Conservation (phyloP, 2,888 invertebrate genomes). For the Cataglyphis rosenhaueri region DNA sequence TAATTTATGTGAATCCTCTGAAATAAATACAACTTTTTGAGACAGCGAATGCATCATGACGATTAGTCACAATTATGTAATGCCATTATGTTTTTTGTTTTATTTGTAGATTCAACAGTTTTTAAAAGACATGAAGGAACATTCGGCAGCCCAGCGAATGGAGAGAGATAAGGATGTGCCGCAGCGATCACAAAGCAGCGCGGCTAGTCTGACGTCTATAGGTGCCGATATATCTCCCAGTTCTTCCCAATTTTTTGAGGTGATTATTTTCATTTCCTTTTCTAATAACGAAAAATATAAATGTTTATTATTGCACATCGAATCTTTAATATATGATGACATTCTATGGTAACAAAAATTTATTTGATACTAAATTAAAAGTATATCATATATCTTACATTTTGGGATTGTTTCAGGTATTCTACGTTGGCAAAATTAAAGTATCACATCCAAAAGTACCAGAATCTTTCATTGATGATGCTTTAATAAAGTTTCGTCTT, state of each 20-base stretch:
- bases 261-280: slow-evolving; percentile 78
- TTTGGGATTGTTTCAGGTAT: slow-evolving; percentile 87
- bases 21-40: not conserved
- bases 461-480: slow-evolving; percentile 96
- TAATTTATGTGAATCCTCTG: not conserved
- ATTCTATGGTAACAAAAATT: not conserved
- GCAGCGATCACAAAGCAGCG: slow-evolving; percentile 87
- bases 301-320: not conserved
- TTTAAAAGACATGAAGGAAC: slow-evolving; percentile 84
- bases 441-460: slow-evolving; percentile 95
- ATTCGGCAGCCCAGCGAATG: slow-evolving; percentile 80
- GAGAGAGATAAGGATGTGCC: slow-evolving; percentile 80
- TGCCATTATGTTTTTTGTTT: not conserved
- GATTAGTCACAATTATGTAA: slow-evolving; percentile 12
- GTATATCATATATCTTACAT: not conserved
- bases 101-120: slow-evolving; percentile 81
- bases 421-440: slow-evolving; percentile 96
- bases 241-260: slow-evolving; percentile 96
- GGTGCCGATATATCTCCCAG: slow-evolving; percentile 93
- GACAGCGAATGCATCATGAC: not conserved
- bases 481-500: slow-evolving; percentile 92
- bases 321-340: not conserved
- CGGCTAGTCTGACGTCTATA: slow-evolving; percentile 90
- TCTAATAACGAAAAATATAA: not conserved
- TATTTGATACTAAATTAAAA: not conserved